Evolutionary conservation across 2,113 vertebrate species (phyloP).

Genomic region (Rattus norvegicus): DNA sequence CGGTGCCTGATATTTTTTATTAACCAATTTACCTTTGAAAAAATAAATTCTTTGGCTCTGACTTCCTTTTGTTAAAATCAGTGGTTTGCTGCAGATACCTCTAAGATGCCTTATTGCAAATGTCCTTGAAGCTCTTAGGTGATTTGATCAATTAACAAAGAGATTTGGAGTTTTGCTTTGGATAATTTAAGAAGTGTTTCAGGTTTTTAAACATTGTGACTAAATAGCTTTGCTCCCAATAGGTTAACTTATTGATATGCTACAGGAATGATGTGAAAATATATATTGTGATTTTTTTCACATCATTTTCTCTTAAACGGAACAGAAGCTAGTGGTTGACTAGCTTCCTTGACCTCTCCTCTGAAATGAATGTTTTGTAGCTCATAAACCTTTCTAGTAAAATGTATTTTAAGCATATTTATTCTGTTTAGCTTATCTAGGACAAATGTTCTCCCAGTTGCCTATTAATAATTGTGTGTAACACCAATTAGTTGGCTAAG

Average conservation of each 20-base stretch:
- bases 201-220: neutral
- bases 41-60: neutral
- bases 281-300: neutral
- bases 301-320: constrained; percentile 31
- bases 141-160: neutral
- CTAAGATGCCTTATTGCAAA: neutral
- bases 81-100: neutral
- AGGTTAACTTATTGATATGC: neutral
- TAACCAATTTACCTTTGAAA: neutral
- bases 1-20: neutral
- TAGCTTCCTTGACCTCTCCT: neutral
- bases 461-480: constrained; percentile 23
- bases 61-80: neutral
- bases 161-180: neutral
- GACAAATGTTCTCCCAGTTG: neutral
- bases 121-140: neutral
- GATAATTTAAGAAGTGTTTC: constrained; percentile 14
- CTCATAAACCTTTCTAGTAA: constrained; percentile 45
- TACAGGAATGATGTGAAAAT: neutral
- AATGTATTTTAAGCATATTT: constrained; percentile 2
- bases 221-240: neutral
- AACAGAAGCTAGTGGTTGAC: neutral
- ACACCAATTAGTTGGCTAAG: constrained; percentile 4
- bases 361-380: neutral
- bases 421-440: constrained; percentile 9